These are phyloP conservation scores for Motacilla tschutschensis DNA, from an alignment of 2,113 vertebrate species.

Conservation along the genomic window DNA sequence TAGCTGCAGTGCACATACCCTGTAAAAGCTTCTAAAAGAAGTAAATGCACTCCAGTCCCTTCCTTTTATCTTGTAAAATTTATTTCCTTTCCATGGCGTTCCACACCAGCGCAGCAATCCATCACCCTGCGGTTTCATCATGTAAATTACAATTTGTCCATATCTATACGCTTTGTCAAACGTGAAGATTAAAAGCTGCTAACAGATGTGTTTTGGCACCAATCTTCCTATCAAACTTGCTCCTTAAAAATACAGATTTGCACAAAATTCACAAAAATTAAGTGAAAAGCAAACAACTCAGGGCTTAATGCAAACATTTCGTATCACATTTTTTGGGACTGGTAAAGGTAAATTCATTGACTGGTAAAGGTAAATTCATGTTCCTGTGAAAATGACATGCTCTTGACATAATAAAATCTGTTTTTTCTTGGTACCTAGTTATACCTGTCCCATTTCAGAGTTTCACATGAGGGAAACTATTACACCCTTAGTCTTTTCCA, in stretches of 20 bases:
- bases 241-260: not conserved
- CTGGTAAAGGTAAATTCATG: not conserved
- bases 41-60: conserved; percentile 19
- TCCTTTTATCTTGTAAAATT: conserved; percentile 45
- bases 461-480: not conserved
- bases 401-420: not conserved
- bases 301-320: not conserved
- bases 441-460: not conserved
- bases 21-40: conserved; percentile 28
- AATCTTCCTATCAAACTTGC: not conserved
- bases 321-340: not conserved
- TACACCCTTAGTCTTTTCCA: not conserved
- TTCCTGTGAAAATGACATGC: not conserved
- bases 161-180: conserved; percentile 4
- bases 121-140: conserved; percentile 16
- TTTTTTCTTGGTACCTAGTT: not conserved
- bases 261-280: not conserved
- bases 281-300: not conserved
- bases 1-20: not conserved
- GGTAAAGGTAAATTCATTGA: not conserved
- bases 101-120: conserved; percentile 17
- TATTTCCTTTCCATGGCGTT: conserved; percentile 5
- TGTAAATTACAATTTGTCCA: conserved; percentile 52
- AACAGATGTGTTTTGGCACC: conserved; percentile 42
- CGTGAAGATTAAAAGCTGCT: conserved; percentile 44